phyloP scores from a whole-genome alignment of 2,888 invertebrate species.

The Drosophila ezoana region DNA sequence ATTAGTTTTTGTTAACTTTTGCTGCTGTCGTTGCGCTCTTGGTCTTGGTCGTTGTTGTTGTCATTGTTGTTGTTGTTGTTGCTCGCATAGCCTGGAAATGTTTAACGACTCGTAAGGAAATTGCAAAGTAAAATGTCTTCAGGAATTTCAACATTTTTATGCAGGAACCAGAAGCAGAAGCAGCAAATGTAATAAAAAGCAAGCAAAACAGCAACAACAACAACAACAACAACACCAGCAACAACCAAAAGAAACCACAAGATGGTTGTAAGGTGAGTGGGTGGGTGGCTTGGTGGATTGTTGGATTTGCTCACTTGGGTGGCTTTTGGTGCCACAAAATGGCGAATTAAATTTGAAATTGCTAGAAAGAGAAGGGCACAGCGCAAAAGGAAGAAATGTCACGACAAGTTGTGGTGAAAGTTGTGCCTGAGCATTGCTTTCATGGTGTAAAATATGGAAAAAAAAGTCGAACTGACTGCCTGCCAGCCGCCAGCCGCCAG shows the following conservation, averaged over 20 bases:
- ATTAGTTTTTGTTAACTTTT: slow-evolving; percentile 85
- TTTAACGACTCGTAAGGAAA: slow-evolving; percentile 84
- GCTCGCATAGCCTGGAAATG: slow-evolving; percentile 77
- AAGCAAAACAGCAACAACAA: slow-evolving; percentile 42
- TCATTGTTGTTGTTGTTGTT: slow-evolving; percentile 32
- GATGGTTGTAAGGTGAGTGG: slow-evolving; percentile 59
- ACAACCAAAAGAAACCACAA: slow-evolving; percentile 62
- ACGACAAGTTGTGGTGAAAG: slow-evolving; percentile 74
- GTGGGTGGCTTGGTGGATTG: slow-evolving; percentile 31
- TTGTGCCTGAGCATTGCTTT: slow-evolving; percentile 56
- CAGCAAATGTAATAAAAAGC: slow-evolving; percentile 69
- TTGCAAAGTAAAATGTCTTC: slow-evolving; percentile 81
- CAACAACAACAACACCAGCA: slow-evolving; percentile 18
- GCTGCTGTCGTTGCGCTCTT: slow-evolving; percentile 52
- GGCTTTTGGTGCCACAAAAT: slow-evolving; percentile 62
- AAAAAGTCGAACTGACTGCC: slow-evolving; percentile 49
- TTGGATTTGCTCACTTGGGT: slow-evolving; percentile 53
- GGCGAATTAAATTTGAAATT: slow-evolving; percentile 81
- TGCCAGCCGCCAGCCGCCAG: slow-evolving; percentile 2
- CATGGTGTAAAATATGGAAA: slow-evolving; percentile 74
- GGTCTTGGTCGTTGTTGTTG: slow-evolving; percentile 22
- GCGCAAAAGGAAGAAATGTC: slow-evolving; percentile 48
- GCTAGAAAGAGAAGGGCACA: slow-evolving; percentile 29
- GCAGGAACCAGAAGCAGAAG: slow-evolving; percentile 52
- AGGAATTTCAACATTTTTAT: slow-evolving; percentile 76